Percentiles rank a stretch among this genome's conserved stretches.
Conservation (phyloP, 1,140 invertebrate species). For the Drosophila dunni region DNA sequence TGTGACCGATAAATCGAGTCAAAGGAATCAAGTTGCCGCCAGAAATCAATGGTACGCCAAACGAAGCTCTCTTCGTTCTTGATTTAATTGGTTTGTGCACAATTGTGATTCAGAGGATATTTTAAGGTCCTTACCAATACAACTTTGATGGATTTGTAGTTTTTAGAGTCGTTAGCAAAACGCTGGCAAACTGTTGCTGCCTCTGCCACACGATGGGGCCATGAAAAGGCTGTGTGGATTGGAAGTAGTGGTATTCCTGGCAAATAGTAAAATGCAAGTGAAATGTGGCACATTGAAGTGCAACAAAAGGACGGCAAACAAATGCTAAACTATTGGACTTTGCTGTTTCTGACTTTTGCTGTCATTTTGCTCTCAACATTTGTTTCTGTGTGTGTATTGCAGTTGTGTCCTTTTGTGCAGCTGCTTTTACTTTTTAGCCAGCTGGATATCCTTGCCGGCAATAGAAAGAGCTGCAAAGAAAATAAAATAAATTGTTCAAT, state of each 20-base stretch:
- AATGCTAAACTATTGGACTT: slow-evolving; percentile 71
- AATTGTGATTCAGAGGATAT: slow-evolving; percentile 1
- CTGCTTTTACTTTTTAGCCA: slow-evolving; percentile 33
- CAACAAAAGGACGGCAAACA: slow-evolving; percentile 74
- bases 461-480: slow-evolving; percentile 6
- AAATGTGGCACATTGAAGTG: slow-evolving; percentile 75
- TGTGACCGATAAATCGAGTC: too few relatives aligned
- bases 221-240: slow-evolving; percentile 5
- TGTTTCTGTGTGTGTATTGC: slow-evolving; percentile 10
- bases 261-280: slow-evolving; percentile 74
- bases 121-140: neutral
- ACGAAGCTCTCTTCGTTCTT: too few relatives aligned
- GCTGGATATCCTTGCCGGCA: slow-evolving; percentile 39
- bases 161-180: neutral
- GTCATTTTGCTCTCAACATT: slow-evolving; percentile 13
- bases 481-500: slow-evolving; percentile 57
- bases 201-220: neutral
- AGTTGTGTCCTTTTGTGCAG: slow-evolving; percentile 51
- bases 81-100: too few relatives aligned
- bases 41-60: too few relatives aligned
- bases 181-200: neutral
- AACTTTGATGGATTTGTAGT: too few relatives aligned
- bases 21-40: too few relatives aligned
- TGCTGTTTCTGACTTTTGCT: neutral
- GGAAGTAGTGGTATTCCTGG: slow-evolving; percentile 66